Percentiles rank a stretch among this genome's conserved stretches.
phyloP scores from a whole-genome alignment of 2,888 invertebrate species.

The Conops quadrifasciatus region DNA sequence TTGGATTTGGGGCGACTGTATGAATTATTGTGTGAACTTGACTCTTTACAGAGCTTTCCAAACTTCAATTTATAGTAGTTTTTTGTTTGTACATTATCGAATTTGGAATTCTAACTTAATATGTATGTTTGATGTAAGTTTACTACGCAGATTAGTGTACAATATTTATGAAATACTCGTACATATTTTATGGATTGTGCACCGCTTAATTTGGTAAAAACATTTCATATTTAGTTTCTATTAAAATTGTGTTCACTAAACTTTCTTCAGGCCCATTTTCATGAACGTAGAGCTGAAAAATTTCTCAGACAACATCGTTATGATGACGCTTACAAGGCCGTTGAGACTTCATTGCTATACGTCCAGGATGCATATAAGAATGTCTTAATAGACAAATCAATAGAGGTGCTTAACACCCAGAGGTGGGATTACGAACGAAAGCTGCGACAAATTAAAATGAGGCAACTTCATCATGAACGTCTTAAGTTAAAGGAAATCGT shows the following conservation, averaged over 20 bases:
- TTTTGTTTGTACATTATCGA: too few species aligned
- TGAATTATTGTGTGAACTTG: too few species aligned
- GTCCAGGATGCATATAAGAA: conserved; percentile 60
- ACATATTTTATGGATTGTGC: conserved; percentile 55
- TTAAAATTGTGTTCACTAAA: background rate
- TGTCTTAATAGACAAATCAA: conserved; percentile 53
- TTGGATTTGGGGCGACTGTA: too few species aligned
- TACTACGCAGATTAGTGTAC: too few species aligned
- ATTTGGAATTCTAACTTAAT: too few species aligned
- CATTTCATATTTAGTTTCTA: conserved; percentile 12
- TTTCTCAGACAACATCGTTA: conserved; percentile 58
- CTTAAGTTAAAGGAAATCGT: conserved; percentile 53
- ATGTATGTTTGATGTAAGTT: too few species aligned
- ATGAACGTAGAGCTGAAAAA: conserved; percentile 61
- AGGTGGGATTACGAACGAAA: conserved; percentile 59
- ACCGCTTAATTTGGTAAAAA: conserved; percentile 59
- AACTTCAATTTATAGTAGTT: too few species aligned
- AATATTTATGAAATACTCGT: too few species aligned
- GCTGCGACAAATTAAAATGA: conserved; percentile 58
- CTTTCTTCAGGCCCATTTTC: conserved; percentile 59
- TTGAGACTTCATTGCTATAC: conserved; percentile 59
- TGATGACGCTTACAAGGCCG: conserved; percentile 61
- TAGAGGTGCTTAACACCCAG: conserved; percentile 57
- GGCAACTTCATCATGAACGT: conserved; percentile 57
- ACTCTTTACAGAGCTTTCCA: too few species aligned